These are phyloP conservation scores for Beris chalybata DNA, from an alignment of 2,888 invertebrate species.

Conservation along the genomic window DNA sequence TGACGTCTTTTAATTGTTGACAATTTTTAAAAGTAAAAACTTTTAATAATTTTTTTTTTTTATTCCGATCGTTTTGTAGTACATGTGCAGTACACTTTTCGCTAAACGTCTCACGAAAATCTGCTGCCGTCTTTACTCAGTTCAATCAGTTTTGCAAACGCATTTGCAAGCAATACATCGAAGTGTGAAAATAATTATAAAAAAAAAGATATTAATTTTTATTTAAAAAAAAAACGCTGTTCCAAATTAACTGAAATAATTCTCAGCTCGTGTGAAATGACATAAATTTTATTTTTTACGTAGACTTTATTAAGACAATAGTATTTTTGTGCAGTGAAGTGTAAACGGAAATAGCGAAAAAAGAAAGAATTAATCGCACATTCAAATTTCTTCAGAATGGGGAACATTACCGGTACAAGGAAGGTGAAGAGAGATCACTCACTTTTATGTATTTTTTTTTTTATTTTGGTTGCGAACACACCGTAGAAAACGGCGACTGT, in stretches of 20 bases:
- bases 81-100: no score
- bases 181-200: slow-evolving; percentile 16
- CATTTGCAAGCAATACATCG: slow-evolving; percentile 23
- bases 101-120: no score
- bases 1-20: no score
- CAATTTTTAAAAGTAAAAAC: no score
- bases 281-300: slow-evolving; percentile 2
- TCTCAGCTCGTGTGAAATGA: slow-evolving; percentile 5
- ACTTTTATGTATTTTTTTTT: no score
- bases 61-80: no score
- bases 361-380: background rate
- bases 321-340: slow-evolving; percentile 19
- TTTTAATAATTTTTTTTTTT: no score
- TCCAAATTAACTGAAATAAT: slow-evolving; percentile 18
- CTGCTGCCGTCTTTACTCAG: slow-evolving; percentile 5
- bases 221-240: background rate
- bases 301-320: background rate
- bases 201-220: background rate
- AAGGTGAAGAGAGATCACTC: slow-evolving; percentile 16
- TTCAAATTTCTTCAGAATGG: slow-evolving; percentile 12
- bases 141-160: slow-evolving; percentile 27
- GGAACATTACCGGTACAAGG: slow-evolving; percentile 14
- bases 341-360: background rate
- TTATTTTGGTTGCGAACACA: no score
- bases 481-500: no score